A percentile compares a stretch with the other conserved stretches of the same genome.
Conservation (phyloP, 2,797 vertebrate genomes). For the Pelochelys cantorii region DNA sequence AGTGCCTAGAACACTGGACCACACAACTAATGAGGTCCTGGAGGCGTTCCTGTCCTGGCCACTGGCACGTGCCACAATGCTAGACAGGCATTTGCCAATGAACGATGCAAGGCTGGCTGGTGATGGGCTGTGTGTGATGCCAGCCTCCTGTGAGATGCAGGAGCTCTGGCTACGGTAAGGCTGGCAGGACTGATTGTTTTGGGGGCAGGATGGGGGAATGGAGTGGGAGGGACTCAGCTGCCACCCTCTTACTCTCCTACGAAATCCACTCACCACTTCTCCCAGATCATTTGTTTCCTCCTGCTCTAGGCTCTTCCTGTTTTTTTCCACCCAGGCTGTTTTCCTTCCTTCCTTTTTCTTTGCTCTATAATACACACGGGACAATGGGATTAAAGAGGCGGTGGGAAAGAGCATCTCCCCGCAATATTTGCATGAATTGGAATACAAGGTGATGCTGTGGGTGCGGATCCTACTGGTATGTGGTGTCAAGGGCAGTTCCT, state of each 20-base stretch:
- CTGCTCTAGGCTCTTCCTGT: no score
- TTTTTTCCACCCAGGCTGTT: background rate
- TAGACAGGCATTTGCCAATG: background rate
- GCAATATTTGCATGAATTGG: background rate
- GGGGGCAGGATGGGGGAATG: background rate
- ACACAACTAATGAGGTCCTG: background rate
- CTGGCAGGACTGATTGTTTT: background rate
- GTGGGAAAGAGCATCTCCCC: background rate
- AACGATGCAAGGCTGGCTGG: background rate
- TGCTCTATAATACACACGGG: background rate
- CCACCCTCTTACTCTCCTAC: no score
- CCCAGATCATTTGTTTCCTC: background rate
- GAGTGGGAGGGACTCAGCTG: background rate
- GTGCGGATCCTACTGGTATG: background rate
- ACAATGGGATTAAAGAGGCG: no score
- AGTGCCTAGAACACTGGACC: no score
- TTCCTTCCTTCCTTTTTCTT: background rate
- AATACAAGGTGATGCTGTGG: background rate
- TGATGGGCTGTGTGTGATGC: no score
- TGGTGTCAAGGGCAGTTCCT: accelerated
- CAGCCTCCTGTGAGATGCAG: no score
- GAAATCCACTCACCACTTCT: no score
- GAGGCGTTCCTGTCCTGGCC: no score
- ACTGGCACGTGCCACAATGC: background rate
- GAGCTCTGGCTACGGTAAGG: no score